Base-by-base conservation (phyloP, 2,888 invertebrate genomes). In the Pelosia muscerda region DNA sequence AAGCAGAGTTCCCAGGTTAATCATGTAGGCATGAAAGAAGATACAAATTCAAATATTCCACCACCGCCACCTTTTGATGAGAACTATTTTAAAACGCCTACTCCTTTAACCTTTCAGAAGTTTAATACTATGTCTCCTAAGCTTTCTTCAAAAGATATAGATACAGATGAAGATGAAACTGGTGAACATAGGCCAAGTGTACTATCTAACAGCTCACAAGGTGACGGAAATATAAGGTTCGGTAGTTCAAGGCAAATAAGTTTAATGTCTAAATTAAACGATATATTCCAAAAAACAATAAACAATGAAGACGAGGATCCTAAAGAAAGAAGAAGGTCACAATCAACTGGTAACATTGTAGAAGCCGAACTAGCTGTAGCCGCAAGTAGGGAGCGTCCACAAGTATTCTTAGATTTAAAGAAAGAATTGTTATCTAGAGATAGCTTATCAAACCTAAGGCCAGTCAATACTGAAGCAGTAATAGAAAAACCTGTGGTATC, bases 211-310 rank as follows among this genome's bases (percentile, higher is more conserved):
- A 81, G 77, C 69, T 88, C 91, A 49, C 80, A 86, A 65, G 84
- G 88, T 13, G 91, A 92, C 13, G 85, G 79, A 8, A 89, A 84
- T 61, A 88, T 92, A 6, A 86, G 86, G 25, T 92, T 92, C 68
- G 92, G 92, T 54, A 92, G 91, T 68, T 88, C 89, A 63, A 85
- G 88, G 72, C 91, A 92, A 75, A 84, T 92, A 62, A 81, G 88
- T 74, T 94, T 95, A 63, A 93, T 94, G 92, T 90, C 91, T 0
- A 95, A 94, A 81, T 77, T 95, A 42, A 92, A 92, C 28, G 85
- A 88, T 56, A 87, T 95, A 74, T 92, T 92, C 61, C 91, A 93
- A 76, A 92, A 84, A 54, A 89, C 92, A 83, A 90, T 91, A 63
- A 74, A 81, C 28, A 79, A 75, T 42, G 91, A 90, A 53, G 90